phyloP scores from a whole-genome alignment of 2,797 vertebrate species.

The Onychomys torridus region DNA sequence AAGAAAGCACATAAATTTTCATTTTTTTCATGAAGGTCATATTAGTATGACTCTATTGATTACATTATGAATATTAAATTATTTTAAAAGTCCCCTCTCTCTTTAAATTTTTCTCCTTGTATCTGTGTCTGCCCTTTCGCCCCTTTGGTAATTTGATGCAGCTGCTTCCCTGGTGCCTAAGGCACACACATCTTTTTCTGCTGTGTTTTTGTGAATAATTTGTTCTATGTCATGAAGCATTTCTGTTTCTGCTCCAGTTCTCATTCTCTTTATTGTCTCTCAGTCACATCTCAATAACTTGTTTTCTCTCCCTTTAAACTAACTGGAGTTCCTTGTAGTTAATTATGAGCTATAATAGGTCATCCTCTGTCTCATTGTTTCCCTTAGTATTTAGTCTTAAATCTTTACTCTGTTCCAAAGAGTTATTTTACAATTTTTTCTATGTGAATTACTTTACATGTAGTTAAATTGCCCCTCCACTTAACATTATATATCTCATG shows the following conservation, averaged over 20 bases:
- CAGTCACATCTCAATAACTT: background rate
- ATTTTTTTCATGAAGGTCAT: background rate
- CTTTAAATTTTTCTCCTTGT: background rate
- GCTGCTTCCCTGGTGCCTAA: conserved; percentile 42
- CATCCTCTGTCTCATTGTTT: background rate
- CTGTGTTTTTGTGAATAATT: conserved; percentile 69
- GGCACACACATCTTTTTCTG: conserved; percentile 8
- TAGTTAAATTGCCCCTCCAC: background rate
- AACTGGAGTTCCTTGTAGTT: background rate
- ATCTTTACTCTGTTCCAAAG: background rate
- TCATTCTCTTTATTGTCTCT: conserved; percentile 27
- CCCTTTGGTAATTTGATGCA: background rate
- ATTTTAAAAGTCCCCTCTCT: background rate
- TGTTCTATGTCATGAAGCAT: conserved; percentile 74
- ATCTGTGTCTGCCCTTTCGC: background rate
- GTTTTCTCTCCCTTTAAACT: background rate
- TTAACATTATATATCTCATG: background rate
- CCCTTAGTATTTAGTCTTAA: background rate
- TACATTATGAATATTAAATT: conserved; percentile 24
- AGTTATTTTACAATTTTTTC: background rate
- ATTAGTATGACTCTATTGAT: background rate
- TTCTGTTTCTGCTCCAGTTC: conserved; percentile 73
- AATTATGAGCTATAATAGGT: background rate
- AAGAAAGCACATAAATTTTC: background rate
- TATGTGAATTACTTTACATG: background rate